Evolutionary conservation across 2,797 vertebrate species (phyloP), one percentile per base, ranked within the genome.

Genomic region (Spizella passerina): DNA sequence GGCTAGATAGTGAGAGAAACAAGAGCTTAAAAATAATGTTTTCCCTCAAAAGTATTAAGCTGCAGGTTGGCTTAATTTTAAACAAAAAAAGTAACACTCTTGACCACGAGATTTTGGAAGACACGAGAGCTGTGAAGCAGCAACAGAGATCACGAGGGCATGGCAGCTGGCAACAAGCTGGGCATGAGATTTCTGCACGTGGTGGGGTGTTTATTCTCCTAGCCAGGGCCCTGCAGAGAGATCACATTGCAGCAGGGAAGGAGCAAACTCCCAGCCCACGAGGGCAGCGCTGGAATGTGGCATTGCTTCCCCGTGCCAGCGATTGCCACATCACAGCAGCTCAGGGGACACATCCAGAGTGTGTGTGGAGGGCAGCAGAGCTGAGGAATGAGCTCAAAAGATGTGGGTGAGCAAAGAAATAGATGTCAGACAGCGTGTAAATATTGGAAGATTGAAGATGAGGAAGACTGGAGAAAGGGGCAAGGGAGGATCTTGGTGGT

Each of bases 341-440:
- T 47, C 73, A 41, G 41, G 55, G 63, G 81, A 93, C 63, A 76
- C 43, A 24, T 55, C 30, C 73, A 39, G 21, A 82, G 24, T 1
- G 36, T 0, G 0, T 15, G 41, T 0, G 4, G 20, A 83, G 43
- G 39, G 11, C 41, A 44, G 59, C 7, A 29, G 29, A 82, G 68
- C 16, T 61, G 82, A 47, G 72, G 72, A 61, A 65, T 2, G 5
- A 79, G 56, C 43, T 75, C 36, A 0, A 19, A 75, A 64, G 13
- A 38, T 0, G 1, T 29, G 34, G 24, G 3, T 68, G 63, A 44
- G 53, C 32, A 57, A 77, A 88, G 86, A 87, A 27, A 3, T 0
- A 63, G 11, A 30, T 29, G 24, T 32, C 46, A 43, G 57, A 5
- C n/a, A 44, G 38, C 6, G 5, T 2, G 0, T 26, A 71, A 73